These are phyloP conservation scores for Drosophila eohydei DNA, from an alignment of 2,888 invertebrate genomes.

Conservation along the genomic window DNA sequence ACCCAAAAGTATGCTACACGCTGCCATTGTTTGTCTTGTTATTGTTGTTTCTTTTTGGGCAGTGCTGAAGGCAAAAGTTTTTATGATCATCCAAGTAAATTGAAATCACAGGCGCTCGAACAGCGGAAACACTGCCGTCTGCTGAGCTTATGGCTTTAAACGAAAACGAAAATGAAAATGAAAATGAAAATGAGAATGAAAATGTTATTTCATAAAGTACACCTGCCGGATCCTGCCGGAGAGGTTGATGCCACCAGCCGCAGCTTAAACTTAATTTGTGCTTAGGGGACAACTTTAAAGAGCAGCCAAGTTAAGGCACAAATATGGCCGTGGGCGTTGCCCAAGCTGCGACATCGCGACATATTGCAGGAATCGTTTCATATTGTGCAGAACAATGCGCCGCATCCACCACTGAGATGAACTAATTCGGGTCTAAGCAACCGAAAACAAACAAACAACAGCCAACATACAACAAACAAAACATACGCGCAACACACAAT, in stretches of 20 bases:
- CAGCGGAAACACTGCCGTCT: not conserved
- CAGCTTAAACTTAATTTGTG: conserved; percentile 52
- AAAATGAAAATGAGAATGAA: conserved; percentile 48
- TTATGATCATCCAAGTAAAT: conserved; percentile 69
- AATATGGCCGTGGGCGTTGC: conserved; percentile 29
- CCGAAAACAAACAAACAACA: conserved; percentile 23
- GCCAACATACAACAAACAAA: conserved; percentile 17
- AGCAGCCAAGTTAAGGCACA: conserved; percentile 11
- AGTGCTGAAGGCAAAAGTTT: conserved; percentile 44
- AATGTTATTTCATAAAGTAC: conserved; percentile 68
- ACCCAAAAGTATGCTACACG: conserved; percentile 48
- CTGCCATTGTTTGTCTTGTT: not conserved
- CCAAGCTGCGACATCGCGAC: conserved; percentile 44
- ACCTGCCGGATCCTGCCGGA: conserved; percentile 44
- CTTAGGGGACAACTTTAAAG: conserved; percentile 66
- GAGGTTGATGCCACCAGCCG: conserved; percentile 1
- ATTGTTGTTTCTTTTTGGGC: conserved; percentile 4
- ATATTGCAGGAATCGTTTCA: conserved; percentile 60
- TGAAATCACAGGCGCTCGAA: conserved; percentile 60
- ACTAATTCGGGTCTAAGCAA: conserved; percentile 43
- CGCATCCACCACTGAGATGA: conserved; percentile 29
- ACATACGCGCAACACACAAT: conserved; percentile 15
- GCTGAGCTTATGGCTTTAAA: conserved; percentile 43
- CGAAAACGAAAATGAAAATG: conserved; percentile 30
- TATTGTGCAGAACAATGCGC: conserved; percentile 59